Conservation (phyloP, 2,113 vertebrate species). For the Gymnocephalus cernua region DNA sequence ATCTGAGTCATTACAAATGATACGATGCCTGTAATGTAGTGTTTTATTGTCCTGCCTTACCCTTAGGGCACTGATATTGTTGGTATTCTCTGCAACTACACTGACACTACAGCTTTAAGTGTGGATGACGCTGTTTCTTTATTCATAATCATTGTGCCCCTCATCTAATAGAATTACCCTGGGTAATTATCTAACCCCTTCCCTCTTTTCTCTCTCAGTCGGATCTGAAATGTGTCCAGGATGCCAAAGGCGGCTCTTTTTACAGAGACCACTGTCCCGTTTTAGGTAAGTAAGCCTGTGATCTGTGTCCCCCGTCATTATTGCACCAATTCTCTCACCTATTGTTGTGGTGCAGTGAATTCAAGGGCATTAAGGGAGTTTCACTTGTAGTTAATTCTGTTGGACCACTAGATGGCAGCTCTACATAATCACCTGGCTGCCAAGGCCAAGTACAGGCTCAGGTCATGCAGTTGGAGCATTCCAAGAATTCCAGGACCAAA, state of each 20-base stretch:
- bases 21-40: conserved; percentile 26
- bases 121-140: conserved; percentile 48
- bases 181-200: conserved; percentile 41
- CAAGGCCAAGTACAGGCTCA: conserved; percentile 4
- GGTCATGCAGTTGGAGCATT: conserved; percentile 51
- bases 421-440: conserved; percentile 50
- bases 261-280: conserved; percentile 99
- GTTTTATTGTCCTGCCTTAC: conserved; percentile 51
- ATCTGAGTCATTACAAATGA: conserved; percentile 76
- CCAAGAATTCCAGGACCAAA: conserved; percentile 40
- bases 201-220: conserved; percentile 84
- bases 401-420: conserved; percentile 83
- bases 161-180: conserved; percentile 55
- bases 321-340: conserved; percentile 77
- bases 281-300: conserved; percentile 88
- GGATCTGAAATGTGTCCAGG: conserved; percentile 98
- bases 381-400: conserved; percentile 22
- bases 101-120: conserved; percentile 29
- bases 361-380: conserved; percentile 76
- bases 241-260: conserved; percentile 99
- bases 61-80: conserved; percentile 51
- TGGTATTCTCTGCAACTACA: conserved; percentile 32
- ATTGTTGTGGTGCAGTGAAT: conserved; percentile 78
- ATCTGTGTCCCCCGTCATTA: conserved; percentile 59
- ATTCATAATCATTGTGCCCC: conserved; percentile 40